Conservation (phyloP, 1,140 invertebrate species). For the Polypedilum pembai region DNA sequence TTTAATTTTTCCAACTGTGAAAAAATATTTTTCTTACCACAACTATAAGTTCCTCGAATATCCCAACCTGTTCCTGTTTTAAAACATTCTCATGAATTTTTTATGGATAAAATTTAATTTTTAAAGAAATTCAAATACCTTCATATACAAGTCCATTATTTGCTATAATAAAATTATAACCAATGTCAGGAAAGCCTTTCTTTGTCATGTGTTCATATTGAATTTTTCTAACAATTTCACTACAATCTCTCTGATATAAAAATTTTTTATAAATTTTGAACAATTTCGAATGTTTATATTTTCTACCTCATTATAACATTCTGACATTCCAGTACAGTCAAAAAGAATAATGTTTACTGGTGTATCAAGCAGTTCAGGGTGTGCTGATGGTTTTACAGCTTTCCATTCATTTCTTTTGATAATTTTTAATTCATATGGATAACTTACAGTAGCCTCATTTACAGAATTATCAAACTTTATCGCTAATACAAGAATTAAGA, state of each 20-base stretch:
- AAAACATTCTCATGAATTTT: neutral
- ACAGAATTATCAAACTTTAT: too few species aligned
- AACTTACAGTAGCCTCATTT: too few species aligned
- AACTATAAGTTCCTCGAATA: neutral
- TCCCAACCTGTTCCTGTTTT: neutral
- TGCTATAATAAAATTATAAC: slow-evolving; percentile 61
- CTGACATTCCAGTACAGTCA: neutral
- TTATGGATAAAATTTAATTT: neutral
- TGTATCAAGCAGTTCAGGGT: neutral
- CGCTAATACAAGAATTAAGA: too few species aligned
- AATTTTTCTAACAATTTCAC: slow-evolving; percentile 48
- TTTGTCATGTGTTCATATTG: slow-evolving; percentile 68
- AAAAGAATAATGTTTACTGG: neutral
- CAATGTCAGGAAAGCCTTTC: slow-evolving; percentile 54
- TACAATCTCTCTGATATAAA: slow-evolving; percentile 42
- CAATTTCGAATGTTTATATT: neutral
- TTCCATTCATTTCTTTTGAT: neutral
- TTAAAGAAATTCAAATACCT: slow-evolving; percentile 36
- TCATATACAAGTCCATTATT: slow-evolving; percentile 54
- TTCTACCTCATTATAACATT: neutral
- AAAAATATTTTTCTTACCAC: too few species aligned
- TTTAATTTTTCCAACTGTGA: too few species aligned
- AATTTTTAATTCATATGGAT: neutral
- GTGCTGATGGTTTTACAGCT: neutral
- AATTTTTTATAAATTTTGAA: neutral